Percentiles rank a stretch among this genome's conserved stretches.
phyloP scores from a whole-genome alignment of 1,140 invertebrate species.

The Drosophila grimshawi region DNA sequence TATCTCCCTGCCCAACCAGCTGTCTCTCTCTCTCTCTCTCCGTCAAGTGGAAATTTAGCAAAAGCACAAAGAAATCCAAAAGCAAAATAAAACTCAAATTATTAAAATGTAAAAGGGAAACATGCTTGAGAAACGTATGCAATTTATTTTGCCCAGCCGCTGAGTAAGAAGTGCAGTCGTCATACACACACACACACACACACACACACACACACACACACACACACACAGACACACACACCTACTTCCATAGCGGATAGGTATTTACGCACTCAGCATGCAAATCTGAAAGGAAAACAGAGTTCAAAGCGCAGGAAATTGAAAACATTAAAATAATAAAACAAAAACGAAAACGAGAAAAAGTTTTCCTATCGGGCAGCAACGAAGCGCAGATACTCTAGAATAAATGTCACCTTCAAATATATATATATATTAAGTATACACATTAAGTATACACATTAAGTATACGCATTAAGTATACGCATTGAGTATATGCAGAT shows the following conservation, averaged over 20 bases:
- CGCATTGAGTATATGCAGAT: too few species aligned
- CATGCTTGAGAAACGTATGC: slow-evolving; percentile 61
- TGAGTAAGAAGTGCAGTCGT: slow-evolving; percentile 34
- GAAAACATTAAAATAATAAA: slow-evolving; percentile 39
- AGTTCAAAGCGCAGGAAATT: slow-evolving; percentile 77
- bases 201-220: neutral
- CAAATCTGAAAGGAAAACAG: slow-evolving; percentile 62
- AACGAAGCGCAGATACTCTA: neutral
- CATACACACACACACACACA: slow-evolving; percentile 2
- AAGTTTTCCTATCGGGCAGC: too few species aligned
- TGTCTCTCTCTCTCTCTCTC: slow-evolving; percentile 11
- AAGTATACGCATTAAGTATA: too few species aligned
- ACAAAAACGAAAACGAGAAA: slow-evolving; percentile 16
- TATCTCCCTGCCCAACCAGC: neutral
- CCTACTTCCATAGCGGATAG: neutral
- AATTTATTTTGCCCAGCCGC: slow-evolving; percentile 64
- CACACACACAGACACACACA: slow-evolving; percentile 13
- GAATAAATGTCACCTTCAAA: too few species aligned
- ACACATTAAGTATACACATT: too few species aligned
- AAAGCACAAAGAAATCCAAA: slow-evolving; percentile 7
- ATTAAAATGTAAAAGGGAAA: slow-evolving; percentile 33
- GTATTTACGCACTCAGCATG: slow-evolving; percentile 31
- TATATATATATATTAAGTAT: too few species aligned
- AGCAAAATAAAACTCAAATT: neutral
- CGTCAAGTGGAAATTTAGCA: slow-evolving; percentile 39